Evolutionary conservation across 2,113 vertebrate species (phyloP).

Genomic region (Hemiprocne comata): DNA sequence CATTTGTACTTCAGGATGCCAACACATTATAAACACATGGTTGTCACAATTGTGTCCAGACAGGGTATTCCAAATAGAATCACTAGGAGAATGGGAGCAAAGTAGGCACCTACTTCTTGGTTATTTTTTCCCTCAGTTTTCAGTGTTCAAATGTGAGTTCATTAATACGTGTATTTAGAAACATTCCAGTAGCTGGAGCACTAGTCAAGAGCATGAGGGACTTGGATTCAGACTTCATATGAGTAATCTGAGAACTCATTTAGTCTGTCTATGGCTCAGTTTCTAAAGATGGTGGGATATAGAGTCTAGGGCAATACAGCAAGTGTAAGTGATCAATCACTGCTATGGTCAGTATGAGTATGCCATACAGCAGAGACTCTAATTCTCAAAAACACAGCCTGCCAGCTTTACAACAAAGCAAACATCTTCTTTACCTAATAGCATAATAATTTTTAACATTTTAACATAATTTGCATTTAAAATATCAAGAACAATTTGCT

Average conservation of each 20-base stretch:
- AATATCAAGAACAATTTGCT: not conserved
- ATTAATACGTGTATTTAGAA: not conserved
- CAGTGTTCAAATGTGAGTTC: not conserved
- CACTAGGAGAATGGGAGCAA: not conserved
- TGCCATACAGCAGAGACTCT: not conserved
- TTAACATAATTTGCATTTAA: not conserved
- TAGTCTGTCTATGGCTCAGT: not conserved
- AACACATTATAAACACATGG: not conserved
- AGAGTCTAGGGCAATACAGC: not conserved
- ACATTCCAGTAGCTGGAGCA: not conserved
- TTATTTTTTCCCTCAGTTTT: not conserved
- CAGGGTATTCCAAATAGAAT: not conserved
- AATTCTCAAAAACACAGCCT: not conserved
- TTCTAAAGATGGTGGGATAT: not conserved
- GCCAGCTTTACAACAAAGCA: not conserved
- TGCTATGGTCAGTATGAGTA: not conserved
- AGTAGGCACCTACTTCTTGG: not conserved
- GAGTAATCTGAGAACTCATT: not conserved
- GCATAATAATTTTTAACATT: not conserved
- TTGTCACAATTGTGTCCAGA: not conserved
- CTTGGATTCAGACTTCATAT: not conserved
- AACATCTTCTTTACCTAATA: not conserved
- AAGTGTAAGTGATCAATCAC: not conserved
- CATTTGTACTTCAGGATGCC: not conserved
- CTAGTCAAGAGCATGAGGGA: not conserved